These are phyloP conservation scores for Cyphomyrus discorhynchus DNA, from an alignment of 2,113 vertebrate genomes.

Conservation along the genomic window DNA sequence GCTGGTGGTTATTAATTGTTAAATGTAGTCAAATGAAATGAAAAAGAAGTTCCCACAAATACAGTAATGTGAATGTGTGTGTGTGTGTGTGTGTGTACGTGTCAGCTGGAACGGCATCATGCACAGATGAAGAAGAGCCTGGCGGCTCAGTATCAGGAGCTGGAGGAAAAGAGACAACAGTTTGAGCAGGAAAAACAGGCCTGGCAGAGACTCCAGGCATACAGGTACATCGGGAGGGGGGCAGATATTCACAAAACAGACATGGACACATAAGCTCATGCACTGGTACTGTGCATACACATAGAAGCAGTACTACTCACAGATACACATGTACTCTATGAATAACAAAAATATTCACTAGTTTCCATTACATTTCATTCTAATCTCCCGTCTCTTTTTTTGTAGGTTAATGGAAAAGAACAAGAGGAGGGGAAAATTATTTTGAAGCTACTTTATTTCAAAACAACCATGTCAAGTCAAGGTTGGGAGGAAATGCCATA, in stretches of 20 bases:
- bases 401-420: conserved; percentile 72
- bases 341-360: background rate
- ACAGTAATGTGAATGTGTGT: background rate
- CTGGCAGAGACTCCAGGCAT: conserved; percentile 61
- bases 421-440: conserved; percentile 73
- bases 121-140: conserved; percentile 72
- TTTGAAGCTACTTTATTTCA: conserved; percentile 23
- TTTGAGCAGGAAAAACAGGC: conserved; percentile 60
- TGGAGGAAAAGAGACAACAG: conserved; percentile 66
- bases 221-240: conserved; percentile 43
- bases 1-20: background rate
- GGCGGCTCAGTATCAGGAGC: conserved; percentile 69
- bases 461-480: background rate
- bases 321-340: background rate
- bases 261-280: background rate
- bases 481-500: background rate
- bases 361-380: background rate
- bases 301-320: background rate
- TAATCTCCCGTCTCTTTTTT: conserved; percentile 1
- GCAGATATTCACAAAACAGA: conserved; percentile 29
- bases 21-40: background rate
- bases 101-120: conserved; percentile 63
- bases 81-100: background rate
- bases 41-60: background rate
- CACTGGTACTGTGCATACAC: background rate